These are phyloP conservation scores for Microtus ochrogaster DNA, from an alignment of 2,113 vertebrate genomes.

Conservation along the genomic window DNA sequence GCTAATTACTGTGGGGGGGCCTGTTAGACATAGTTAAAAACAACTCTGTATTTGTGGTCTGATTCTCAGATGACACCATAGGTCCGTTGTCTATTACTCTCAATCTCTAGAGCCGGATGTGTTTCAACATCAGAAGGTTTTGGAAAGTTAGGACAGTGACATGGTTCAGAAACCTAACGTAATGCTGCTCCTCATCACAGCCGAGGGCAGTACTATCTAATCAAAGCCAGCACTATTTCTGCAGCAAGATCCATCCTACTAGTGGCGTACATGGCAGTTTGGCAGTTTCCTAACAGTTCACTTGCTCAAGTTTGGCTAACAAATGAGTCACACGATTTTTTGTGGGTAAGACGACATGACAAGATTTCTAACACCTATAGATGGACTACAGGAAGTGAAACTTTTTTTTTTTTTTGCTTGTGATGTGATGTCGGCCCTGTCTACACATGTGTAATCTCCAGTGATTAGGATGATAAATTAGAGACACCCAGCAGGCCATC, in stretches of 20 bases:
- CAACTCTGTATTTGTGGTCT: background rate
- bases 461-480: slow-evolving; percentile 9
- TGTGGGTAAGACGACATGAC: slow-evolving; percentile 20
- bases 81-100: background rate
- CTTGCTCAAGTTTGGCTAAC: slow-evolving; percentile 10
- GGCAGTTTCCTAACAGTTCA: background rate
- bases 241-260: background rate
- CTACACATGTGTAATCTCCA: slow-evolving; percentile 2
- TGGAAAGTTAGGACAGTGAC: background rate
- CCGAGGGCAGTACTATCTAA: background rate
- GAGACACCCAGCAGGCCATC: background rate
- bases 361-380: background rate
- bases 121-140: slow-evolving; percentile 6
- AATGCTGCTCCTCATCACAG: background rate
- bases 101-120: background rate
- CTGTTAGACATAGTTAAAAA: background rate
- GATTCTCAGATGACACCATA: background rate
- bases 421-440: background rate
- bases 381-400: slow-evolving; percentile 21
- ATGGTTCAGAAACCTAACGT: background rate
- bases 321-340: background rate
- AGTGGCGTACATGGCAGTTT: background rate
- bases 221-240: background rate
- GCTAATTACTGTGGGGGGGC: background rate
- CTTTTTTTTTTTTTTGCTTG: background rate